A percentile compares a stretch with the other conserved stretches of the same genome.
phyloP scores from a whole-genome alignment of 2,113 vertebrate genomes.

The western clawed frog (Xenopus tropicalis) region DNA sequence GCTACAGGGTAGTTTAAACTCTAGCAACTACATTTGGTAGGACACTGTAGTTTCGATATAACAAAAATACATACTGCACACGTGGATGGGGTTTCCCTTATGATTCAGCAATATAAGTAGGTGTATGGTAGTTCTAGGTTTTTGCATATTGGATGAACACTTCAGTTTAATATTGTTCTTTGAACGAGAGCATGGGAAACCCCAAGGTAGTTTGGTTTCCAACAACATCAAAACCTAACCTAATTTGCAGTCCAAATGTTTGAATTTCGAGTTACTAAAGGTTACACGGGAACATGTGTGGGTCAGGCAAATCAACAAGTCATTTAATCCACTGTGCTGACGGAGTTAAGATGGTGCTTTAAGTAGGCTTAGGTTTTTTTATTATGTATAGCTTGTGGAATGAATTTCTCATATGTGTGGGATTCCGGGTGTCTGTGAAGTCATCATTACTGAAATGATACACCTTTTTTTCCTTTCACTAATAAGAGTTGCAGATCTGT shows the following conservation, averaged over 20 bases:
- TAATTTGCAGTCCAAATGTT: slow-evolving; percentile 17
- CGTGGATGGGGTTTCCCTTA: slow-evolving; percentile 64
- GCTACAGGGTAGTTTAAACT: too few species aligned
- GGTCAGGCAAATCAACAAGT: slow-evolving; percentile 26
- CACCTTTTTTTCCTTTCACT: slow-evolving; percentile 59
- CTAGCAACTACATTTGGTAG: too few species aligned
- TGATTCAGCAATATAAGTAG: slow-evolving; percentile 58
- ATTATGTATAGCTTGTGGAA: slow-evolving; percentile 51
- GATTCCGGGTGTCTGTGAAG: slow-evolving; percentile 58
- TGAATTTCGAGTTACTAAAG: slow-evolving; percentile 14
- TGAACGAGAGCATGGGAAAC: slow-evolving; percentile 46
- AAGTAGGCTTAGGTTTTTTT: slow-evolving; percentile 18
- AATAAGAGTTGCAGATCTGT: slow-evolving; percentile 55
- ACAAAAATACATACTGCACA: too few species aligned
- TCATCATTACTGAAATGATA: slow-evolving; percentile 60
- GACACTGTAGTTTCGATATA: too few species aligned
- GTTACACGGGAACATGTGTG: slow-evolving; percentile 35
- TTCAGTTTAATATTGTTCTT: slow-evolving; percentile 39
- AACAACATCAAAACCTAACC: not conserved
- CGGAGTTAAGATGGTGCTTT: slow-evolving; percentile 44
- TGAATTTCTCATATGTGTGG: slow-evolving; percentile 65
- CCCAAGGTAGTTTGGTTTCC: slow-evolving; percentile 23
- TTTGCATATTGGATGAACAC: slow-evolving; percentile 58
- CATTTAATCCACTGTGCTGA: slow-evolving; percentile 30
- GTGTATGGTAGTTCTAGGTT: slow-evolving; percentile 57